Evolutionary conservation across 2,888 invertebrate species (phyloP).

Genomic region (Tipula helvola): DNA sequence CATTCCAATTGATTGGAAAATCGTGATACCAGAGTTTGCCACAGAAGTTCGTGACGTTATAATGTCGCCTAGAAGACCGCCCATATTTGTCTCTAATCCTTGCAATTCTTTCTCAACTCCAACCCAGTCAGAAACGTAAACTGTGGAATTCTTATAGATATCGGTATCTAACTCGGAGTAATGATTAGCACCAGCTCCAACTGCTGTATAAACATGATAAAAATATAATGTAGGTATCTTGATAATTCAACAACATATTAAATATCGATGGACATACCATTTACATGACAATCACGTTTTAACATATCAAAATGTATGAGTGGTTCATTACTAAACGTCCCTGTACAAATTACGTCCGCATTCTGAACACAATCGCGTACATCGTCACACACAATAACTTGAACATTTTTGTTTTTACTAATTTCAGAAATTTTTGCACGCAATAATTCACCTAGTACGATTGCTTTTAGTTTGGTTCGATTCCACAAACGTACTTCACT

Average conservation of each 20-base stretch:
- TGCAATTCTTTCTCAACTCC: constrained; percentile 41
- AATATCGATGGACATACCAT: constrained; percentile 35
- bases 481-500: constrained; percentile 44
- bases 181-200: constrained; percentile 42
- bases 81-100: constrained; percentile 37
- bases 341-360: constrained; percentile 51
- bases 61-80: constrained; percentile 44
- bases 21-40: constrained; percentile 34
- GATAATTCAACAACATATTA: background rate
- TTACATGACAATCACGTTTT: constrained; percentile 44
- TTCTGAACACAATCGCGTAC: constrained; percentile 38
- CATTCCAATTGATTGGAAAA: constrained; percentile 50
- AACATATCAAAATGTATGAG: constrained; percentile 40
- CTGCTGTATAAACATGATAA: constrained; percentile 33
- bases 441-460: constrained; percentile 28
- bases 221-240: background rate
- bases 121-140: constrained; percentile 43
- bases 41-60: constrained; percentile 31
- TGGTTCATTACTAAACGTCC: constrained; percentile 40
- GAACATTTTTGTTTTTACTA: constrained; percentile 17
- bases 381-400: constrained; percentile 22
- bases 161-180: constrained; percentile 40
- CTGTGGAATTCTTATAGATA: constrained; percentile 37
- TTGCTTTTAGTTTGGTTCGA: constrained; percentile 31
- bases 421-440: constrained; percentile 15